These are phyloP conservation scores for Dermatophagoides farinae DNA, from an alignment of 1,140 invertebrate species.

Conservation along the genomic window DNA sequence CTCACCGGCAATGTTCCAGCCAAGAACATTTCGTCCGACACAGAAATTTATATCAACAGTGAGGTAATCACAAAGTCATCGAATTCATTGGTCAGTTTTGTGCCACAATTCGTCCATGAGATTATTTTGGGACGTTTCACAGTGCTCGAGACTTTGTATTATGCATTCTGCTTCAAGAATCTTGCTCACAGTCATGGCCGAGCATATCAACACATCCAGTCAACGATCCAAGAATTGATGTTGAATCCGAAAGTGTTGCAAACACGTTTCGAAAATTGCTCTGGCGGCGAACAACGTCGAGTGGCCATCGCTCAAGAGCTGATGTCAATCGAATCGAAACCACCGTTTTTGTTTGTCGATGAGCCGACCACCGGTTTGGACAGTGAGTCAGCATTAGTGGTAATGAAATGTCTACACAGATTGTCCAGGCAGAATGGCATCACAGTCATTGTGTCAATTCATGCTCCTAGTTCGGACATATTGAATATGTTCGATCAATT, in stretches of 20 bases:
- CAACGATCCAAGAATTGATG: background rate
- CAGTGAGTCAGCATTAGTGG: background rate
- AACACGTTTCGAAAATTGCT: background rate
- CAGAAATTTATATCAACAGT: background rate
- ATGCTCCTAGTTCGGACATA: background rate
- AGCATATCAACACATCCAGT: background rate
- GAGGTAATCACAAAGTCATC: background rate
- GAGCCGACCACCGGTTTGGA: conserved; percentile 52
- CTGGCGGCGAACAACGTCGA: background rate
- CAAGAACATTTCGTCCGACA: background rate
- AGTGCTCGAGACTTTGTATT: background rate
- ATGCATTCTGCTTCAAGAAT: conserved; percentile 2
- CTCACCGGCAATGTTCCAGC: conserved; percentile 14
- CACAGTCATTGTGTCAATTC: background rate
- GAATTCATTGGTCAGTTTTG: background rate
- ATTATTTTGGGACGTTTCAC: background rate
- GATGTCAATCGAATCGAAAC: background rate
- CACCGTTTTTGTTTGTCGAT: conserved; percentile 72
- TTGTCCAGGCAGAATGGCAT: background rate
- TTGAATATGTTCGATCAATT: background rate
- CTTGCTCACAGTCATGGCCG: background rate
- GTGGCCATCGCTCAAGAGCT: background rate
- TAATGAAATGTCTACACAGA: background rate
- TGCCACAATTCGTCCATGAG: background rate
- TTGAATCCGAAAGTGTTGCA: background rate